A percentile compares a stretch with the other conserved stretches of the same genome.
phyloP scores from a whole-genome alignment of 2,113 vertebrate genomes.

The Grammomys dolichurus region DNA sequence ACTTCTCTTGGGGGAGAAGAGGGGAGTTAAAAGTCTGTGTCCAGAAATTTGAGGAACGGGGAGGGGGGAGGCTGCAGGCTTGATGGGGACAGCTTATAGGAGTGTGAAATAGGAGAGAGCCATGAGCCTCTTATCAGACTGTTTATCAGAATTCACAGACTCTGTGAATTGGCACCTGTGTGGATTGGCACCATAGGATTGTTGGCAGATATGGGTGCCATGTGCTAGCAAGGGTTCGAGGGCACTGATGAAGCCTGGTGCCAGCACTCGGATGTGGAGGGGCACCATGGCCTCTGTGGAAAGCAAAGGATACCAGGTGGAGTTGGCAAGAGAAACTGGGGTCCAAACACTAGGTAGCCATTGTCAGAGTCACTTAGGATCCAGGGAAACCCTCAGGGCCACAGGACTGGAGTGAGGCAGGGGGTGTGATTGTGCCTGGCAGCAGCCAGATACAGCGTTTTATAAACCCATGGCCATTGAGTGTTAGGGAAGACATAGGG shows the following conservation, averaged over 20 bases:
- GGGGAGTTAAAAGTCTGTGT: not conserved
- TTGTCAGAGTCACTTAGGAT: not conserved
- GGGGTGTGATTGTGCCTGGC: too few species aligned
- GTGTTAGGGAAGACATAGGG: conserved; percentile 1
- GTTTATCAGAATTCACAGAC: not conserved
- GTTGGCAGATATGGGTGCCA: not conserved
- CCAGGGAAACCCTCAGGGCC: not conserved
- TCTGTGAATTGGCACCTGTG: not conserved
- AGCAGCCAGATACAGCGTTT: not conserved
- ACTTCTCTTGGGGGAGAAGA: not conserved
- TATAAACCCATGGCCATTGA: not conserved
- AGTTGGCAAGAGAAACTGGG: not conserved
- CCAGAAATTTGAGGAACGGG: not conserved
- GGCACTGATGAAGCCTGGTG: not conserved
- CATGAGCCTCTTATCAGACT: not conserved
- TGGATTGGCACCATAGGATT: not conserved
- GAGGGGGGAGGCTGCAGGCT: not conserved
- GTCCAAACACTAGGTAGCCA: not conserved
- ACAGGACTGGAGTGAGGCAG: not conserved
- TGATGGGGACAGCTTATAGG: not conserved
- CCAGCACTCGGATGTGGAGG: not conserved
- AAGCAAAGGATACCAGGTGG: not conserved
- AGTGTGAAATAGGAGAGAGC: not conserved
- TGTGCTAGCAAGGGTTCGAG: not conserved
- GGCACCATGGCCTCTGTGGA: not conserved